phyloP scores from a whole-genome alignment of 2,797 vertebrate species.

The Coendou prehensilis region DNA sequence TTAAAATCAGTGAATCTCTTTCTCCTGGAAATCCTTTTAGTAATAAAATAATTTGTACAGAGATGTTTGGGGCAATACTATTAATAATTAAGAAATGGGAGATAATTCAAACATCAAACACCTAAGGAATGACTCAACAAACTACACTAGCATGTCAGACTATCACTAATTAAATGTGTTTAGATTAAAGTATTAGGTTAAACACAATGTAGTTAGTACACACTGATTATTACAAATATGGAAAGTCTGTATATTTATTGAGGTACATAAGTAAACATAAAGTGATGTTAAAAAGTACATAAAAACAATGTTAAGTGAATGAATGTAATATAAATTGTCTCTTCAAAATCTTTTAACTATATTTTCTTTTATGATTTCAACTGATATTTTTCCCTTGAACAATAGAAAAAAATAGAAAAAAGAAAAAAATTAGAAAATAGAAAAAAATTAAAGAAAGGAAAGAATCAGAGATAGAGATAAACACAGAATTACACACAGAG shows the following conservation, averaged over 20 bases:
- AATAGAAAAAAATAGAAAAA: neutral
- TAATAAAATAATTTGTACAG: constrained; percentile 34
- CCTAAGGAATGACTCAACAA: neutral
- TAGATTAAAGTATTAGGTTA: constrained; percentile 2
- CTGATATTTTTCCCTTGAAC: constrained; percentile 25
- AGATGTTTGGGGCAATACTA: neutral
- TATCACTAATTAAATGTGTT: neutral
- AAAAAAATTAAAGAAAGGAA: neutral
- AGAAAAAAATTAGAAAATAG: neutral
- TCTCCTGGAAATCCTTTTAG: constrained; percentile 23
- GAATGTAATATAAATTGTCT: neutral
- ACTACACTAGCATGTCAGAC: neutral
- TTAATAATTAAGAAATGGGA: constrained; percentile 40
- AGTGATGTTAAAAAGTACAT: neutral
- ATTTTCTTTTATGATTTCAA: constrained; percentile 10
- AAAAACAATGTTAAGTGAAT: constrained; percentile 15
- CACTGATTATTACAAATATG: neutral
- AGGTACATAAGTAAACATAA: neutral
- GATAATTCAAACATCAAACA: constrained; percentile 38
- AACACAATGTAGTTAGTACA: neutral
- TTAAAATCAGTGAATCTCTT: constrained; percentile 62
- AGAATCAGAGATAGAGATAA: constrained; percentile 1
- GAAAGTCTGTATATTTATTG: constrained; percentile 2
- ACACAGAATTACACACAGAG: neutral
- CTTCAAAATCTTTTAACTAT: neutral